Percentiles rank a stretch among this genome's conserved stretches.
Conservation (phyloP, 2,797 vertebrate species). For the Cottoperca gobio region DNA sequence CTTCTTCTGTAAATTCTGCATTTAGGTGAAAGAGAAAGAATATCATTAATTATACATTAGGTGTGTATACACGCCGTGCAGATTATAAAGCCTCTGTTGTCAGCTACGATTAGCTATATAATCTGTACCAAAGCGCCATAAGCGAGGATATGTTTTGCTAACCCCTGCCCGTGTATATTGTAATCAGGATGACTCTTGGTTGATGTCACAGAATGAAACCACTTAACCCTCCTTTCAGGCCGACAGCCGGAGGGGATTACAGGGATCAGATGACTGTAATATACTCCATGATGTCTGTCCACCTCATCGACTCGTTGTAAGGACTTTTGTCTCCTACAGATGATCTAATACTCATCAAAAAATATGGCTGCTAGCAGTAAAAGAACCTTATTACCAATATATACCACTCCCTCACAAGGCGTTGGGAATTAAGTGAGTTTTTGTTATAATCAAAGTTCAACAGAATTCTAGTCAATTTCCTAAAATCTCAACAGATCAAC, state of each 20-base stretch:
- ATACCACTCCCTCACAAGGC: too few species aligned
- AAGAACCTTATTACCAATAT: not conserved
- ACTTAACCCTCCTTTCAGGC: conserved; percentile 76
- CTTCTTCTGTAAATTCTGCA: not conserved
- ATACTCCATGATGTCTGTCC: conserved; percentile 45
- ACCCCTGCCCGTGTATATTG: conserved; percentile 28
- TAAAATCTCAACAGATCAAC: not conserved
- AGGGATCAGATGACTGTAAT: conserved; percentile 74
- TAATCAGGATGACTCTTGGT: conserved; percentile 67
- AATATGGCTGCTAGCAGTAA: not conserved
- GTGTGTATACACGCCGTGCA: not conserved
- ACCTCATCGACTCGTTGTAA: conserved; percentile 33
- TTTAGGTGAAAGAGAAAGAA: not conserved
- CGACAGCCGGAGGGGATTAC: conserved; percentile 68
- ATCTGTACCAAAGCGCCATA: conserved; percentile 35
- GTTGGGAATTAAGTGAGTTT: too few species aligned
- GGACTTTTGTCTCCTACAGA: conserved; percentile 35
- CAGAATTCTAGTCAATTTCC: not conserved
- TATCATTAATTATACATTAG: not conserved
- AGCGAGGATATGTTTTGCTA: conserved; percentile 30
- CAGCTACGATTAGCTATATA: conserved; percentile 2
- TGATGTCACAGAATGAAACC: conserved; percentile 76
- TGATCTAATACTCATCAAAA: conserved; percentile 8
- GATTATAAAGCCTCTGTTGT: not conserved
- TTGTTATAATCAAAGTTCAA: not conserved